phyloP scores from a whole-genome alignment of 23 tunicate genomes.

The Aplidium turbinatum region DNA sequence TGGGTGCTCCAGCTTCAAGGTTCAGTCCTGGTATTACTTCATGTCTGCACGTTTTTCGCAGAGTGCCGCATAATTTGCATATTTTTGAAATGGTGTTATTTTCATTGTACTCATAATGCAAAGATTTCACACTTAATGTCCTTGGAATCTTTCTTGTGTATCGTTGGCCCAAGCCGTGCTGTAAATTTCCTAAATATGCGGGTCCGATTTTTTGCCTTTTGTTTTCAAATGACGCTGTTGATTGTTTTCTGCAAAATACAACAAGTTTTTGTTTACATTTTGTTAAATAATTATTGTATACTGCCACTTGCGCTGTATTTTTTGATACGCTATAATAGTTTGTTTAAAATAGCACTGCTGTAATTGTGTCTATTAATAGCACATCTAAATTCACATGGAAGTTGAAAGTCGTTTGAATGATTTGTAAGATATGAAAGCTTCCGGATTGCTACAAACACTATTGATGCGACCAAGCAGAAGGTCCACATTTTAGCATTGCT shows the following conservation, averaged over 20 bases:
- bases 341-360: neutral
- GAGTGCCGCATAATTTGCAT: slow-evolving; percentile 21
- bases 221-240: slow-evolving; percentile 20
- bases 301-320: neutral
- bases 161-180: slow-evolving; percentile 35
- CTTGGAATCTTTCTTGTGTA: slow-evolving; percentile 35
- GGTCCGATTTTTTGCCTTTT: slow-evolving; percentile 10
- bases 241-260: slow-evolving; percentile 30
- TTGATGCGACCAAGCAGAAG: too few species aligned
- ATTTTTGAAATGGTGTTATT: slow-evolving; percentile 36
- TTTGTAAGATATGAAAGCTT: too few species aligned
- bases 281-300: neutral
- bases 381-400: too few species aligned
- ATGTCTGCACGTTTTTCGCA: slow-evolving; percentile 19
- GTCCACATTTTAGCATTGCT: too few species aligned
- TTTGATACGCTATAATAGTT: neutral
- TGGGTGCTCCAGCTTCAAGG: slow-evolving; percentile 21
- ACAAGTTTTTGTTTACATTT: neutral
- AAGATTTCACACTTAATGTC: slow-evolving; percentile 34
- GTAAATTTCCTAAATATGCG: slow-evolving; percentile 32
- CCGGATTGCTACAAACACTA: too few species aligned
- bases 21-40: slow-evolving; percentile 8
- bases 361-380: too few species aligned
- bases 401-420: too few species aligned
- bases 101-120: slow-evolving; percentile 42